Base-by-base conservation (phyloP, 2,113 vertebrate species). In the Elaphurus davidianus region DNA sequence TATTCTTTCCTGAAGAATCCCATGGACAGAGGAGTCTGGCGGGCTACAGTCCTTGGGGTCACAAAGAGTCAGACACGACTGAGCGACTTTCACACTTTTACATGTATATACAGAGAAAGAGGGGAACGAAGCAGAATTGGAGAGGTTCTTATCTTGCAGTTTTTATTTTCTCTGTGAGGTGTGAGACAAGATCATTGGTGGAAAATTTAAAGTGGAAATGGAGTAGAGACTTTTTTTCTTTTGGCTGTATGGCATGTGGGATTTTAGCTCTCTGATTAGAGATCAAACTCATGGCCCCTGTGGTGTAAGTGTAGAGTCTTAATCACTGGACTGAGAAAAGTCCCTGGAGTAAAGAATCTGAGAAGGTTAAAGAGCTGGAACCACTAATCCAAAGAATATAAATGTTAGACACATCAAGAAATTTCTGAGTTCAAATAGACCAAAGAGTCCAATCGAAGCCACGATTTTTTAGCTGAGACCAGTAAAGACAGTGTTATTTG, bases 51-150 rank as follows among this genome's bases (percentile, higher is more conserved):
- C 62, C 16, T 8, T n/a, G 62, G 33, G 62, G 62, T 67, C 1
- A 3, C 62, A n/a, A 64, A 64, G 33, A 67, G 30, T 19, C 33
- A 7, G 62, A 19, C 33, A n/a, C 7, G 62, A 67, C 62, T 67
- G 3, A 67, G 30, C 0, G 1, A 67, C 16, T 64, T n/a, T 19
- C 62, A n/a, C 16, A n/a, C 15, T 64, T n/a, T 64, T n/a, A n/a
- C 14, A 0, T n/a, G 16, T 17, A n/a, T 33, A 7, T 1, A 62
- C 0, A 64, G 1, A 64, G 28, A 62, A 64, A 60, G 19, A 84
- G 43, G 47, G 5, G 23, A 67, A 79, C 2, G 4, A 33, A 36
- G 54, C 25, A 59, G 43, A 74, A 27, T 54, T 88, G 76, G 45
- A 93, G n/a, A 93, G 89, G 47, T 3, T 55, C 7, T 55, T 40